Percentiles rank a stretch among this genome's conserved stretches.
Evolutionary conservation across 2,888 invertebrate species (phyloP).

Genomic region (Magallana nippona): DNA sequence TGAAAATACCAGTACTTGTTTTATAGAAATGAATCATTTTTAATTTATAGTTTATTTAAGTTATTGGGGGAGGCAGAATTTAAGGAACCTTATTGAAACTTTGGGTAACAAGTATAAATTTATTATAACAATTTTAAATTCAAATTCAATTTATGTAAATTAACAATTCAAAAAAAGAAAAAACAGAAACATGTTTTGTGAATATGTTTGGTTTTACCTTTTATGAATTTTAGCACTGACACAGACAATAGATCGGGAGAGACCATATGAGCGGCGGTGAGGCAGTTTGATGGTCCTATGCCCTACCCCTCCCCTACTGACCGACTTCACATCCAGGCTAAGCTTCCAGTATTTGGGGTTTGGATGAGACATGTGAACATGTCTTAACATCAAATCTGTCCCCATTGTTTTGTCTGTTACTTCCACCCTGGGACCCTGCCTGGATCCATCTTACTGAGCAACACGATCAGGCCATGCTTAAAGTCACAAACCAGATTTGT

Average conservation of each 20-base stretch:
- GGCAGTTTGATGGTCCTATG: constrained; percentile 36
- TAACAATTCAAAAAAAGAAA: not conserved
- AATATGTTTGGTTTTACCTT: constrained; percentile 31
- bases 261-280: constrained; percentile 44
- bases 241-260: constrained; percentile 50
- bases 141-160: too few relatives aligned
- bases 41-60: too few relatives aligned
- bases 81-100: too few relatives aligned
- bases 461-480: constrained; percentile 16
- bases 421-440: not conserved
- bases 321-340: constrained; percentile 42
- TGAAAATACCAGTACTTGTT: too few relatives aligned
- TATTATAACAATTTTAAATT: too few relatives aligned
- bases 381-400: constrained; percentile 42
- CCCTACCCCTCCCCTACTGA: constrained; percentile 44
- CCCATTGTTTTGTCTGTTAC: constrained; percentile 36
- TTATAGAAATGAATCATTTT: too few relatives aligned
- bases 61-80: too few relatives aligned
- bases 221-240: constrained; percentile 53
- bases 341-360: constrained; percentile 39
- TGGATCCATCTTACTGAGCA: constrained; percentile 3
- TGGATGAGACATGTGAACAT: constrained; percentile 45
- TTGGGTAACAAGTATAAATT: too few relatives aligned
- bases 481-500: not conserved
- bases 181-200: not conserved